phyloP scores from a whole-genome alignment of 1,140 invertebrate species.

The Pteromalus puparum region DNA sequence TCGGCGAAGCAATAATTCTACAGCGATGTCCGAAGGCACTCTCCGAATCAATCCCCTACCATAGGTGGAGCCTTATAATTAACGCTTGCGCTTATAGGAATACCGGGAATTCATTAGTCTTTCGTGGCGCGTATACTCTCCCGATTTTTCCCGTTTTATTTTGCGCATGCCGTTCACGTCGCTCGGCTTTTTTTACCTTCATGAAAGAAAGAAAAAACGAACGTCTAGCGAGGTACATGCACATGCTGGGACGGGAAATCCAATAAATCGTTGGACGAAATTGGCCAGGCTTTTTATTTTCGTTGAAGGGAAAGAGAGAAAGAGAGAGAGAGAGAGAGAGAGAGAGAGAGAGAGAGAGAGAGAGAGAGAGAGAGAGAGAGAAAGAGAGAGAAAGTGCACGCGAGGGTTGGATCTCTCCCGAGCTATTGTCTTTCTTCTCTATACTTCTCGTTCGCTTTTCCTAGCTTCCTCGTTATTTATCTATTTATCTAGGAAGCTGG shows the following conservation, averaged over 20 bases:
- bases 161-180: constrained; percentile 27
- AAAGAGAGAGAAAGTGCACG: not conserved
- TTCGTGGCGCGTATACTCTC: constrained; percentile 2
- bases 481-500: constrained; percentile 32
- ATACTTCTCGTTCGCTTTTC: not conserved
- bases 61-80: constrained; percentile 26
- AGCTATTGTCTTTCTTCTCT: constrained; percentile 10
- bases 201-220: constrained; percentile 29
- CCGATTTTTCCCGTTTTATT: not conserved
- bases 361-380: too few species aligned
- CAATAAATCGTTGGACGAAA: constrained; percentile 51
- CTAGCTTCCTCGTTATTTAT: constrained; percentile 42
- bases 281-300: constrained; percentile 40
- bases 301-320: not conserved
- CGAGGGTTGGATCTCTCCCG: not conserved
- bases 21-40: not conserved
- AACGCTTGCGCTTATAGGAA: constrained; percentile 23
- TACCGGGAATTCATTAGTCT: constrained; percentile 44
- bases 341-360: too few species aligned
- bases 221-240: not conserved
- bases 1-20: constrained; percentile 9
- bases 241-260: constrained; percentile 24
- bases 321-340: too few species aligned
- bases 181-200: not conserved
- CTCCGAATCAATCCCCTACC: constrained; percentile 4